Evolutionary conservation across 2,113 vertebrate species (phyloP).

Genomic region (Tretioscincus oriximinensis): DNA sequence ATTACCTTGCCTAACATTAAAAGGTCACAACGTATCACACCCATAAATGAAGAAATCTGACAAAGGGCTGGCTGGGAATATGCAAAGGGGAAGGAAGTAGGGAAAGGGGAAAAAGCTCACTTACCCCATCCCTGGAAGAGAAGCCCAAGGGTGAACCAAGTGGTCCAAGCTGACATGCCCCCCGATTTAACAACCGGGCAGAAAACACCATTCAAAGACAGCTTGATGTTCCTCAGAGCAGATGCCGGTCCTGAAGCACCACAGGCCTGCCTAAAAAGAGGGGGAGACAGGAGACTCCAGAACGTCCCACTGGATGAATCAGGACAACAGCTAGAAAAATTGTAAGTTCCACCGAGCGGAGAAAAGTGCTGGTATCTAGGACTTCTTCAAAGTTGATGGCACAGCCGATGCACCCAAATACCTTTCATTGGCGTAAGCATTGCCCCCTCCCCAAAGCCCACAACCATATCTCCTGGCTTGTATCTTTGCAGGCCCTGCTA

Average conservation of each 20-base stretch:
- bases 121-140: constrained; percentile 5
- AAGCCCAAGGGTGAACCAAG: not conserved
- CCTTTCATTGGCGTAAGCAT: not conserved
- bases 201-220: not conserved
- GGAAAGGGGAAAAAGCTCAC: not conserved
- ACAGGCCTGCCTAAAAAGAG: not conserved
- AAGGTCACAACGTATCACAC: too few species aligned
- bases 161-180: not conserved
- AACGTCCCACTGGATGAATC: not conserved
- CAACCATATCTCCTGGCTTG: too few species aligned
- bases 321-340: too few species aligned
- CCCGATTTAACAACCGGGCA: not conserved
- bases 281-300: not conserved
- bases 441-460: not conserved
- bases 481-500: too few species aligned
- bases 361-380: too few species aligned
- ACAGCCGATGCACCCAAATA: too few species aligned
- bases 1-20: too few species aligned
- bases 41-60: not conserved
- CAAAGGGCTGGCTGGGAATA: too few species aligned
- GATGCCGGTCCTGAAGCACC: not conserved
- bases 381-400: not conserved
- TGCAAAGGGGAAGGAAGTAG: too few species aligned
- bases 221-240: not conserved
- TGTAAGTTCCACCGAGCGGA: not conserved